Evolutionary conservation across 2,888 invertebrate genomes (phyloP).

Genomic region (Eupithecia tripunctaria): DNA sequence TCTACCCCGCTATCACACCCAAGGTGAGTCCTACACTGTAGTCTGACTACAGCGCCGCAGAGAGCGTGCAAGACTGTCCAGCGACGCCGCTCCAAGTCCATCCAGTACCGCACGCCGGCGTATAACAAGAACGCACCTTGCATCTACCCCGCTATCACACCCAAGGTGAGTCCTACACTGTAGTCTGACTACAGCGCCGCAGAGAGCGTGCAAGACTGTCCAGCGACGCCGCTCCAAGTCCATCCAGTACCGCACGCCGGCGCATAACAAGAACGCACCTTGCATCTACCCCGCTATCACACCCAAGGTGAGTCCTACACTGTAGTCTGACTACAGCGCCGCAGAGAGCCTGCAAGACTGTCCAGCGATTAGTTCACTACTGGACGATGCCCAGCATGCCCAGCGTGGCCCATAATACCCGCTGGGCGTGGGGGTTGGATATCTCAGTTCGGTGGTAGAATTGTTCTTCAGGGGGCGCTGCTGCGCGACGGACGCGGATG

Average conservation of each 20-base stretch:
- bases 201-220: conserved; percentile 36
- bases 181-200: too few relatives aligned
- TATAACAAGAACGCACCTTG: conserved; percentile 63
- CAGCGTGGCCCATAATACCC: too few relatives aligned
- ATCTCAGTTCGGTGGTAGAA: too few relatives aligned
- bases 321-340: too few relatives aligned
- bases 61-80: conserved; percentile 41
- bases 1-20: conserved; percentile 76
- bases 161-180: conserved; percentile 61
- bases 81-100: conserved; percentile 67
- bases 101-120: conserved; percentile 71
- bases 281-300: conserved; percentile 73
- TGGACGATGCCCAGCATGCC: too few relatives aligned
- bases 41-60: too few relatives aligned
- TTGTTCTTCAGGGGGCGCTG: too few relatives aligned
- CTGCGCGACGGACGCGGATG: too few relatives aligned
- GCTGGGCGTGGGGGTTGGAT: too few relatives aligned
- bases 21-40: conserved; percentile 58
- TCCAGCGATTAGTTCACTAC: too few relatives aligned
- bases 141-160: conserved; percentile 75
- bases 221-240: conserved; percentile 65
- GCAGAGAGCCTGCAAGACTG: conserved; percentile 36
- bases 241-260: conserved; percentile 72
- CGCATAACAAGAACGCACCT: conserved; percentile 64
- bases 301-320: conserved; percentile 64